Base-by-base conservation (phyloP, 2,113 vertebrate species). In the Brachyistius frenatus region DNA sequence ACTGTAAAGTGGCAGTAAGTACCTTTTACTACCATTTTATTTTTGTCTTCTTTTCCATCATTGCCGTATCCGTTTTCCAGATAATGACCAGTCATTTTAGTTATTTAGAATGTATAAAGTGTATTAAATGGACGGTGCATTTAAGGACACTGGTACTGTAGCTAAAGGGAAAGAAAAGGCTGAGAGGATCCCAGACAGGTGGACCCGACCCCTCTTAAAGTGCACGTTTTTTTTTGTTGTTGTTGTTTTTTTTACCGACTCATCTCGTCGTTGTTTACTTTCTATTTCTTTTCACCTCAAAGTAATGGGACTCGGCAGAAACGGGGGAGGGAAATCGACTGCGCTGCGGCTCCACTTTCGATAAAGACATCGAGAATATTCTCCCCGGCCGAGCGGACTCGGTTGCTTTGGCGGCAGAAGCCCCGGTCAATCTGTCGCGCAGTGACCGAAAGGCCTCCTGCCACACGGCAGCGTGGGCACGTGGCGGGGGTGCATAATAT, bases 361-460 rank as follows among this genome's bases (percentile, higher is more conserved):
- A 63, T 53, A 15, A 57, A 54, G 57, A 49, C 37, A 11, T 64
- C 11, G 31, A 66, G 73, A 78, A 73, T 85, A 73, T 76, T 85
- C 85, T 68, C 15, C 35, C 37, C 36, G 50, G 64, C 54, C 82
- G 63, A 81, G 57, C 4, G 8, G 23, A 41, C 30, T 60, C 39
- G 23, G 3, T 60, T 50, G 75, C 86, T 76, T 46, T 66, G 49
- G 47, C 62, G 47, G 30, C 39, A 8, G 39, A 73, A 46, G 55
- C 52, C 8, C 39, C 9, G 50, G 30, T 81, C 78, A 74, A 33
- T 66, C 61, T 79, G 78, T 76, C 65, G 39, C 15, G 37, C 46
- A 44, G 32, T 44, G 52, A 74, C 30, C 67, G 52, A 79, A 86
- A 90, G 57, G 66, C 84, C 73, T 75, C 6, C 41, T 67, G 73